Evolutionary conservation across 2,888 invertebrate genomes (phyloP), one percentile per base, ranked within the genome.

Genomic region (Pseudococcus jackbeardsleyi): DNA sequence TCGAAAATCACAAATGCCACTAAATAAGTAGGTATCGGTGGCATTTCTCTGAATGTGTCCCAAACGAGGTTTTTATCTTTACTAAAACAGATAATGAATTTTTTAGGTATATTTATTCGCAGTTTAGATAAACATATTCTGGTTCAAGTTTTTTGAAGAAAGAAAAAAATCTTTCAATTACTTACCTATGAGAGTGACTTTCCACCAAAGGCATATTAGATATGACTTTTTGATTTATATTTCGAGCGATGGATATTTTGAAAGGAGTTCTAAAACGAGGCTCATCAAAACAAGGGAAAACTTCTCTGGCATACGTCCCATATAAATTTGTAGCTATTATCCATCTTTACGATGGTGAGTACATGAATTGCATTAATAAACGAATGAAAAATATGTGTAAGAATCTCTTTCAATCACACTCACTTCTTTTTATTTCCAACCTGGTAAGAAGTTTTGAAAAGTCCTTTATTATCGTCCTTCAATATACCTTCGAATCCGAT

Each of bases 201-300:
- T 26, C 17, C 17, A 17, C 26, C 5, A 68, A 19, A 22, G 88
- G 89, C 89, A 89, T 90, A 86, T 90, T 90, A 48, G 90, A 90
- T 17, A 90, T 85, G 2, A 90, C 89, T 8, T 82, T 89, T 68
- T 89, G 88, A 26, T 59, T 68, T 4, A 72, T 22, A 26, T 85
- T 86, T 90, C 94, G 93, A 8, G 93, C 93, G 86, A 97, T 93
- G 86, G 93, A 94, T 39, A 97, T 93, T 9, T 93, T 93, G 90
- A 96, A 97, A 50, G 92, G 94, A 0, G 97, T 95, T 91, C 97
- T 96, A 91, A 95, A 95, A 19, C 93, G 93, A 1, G 97, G 97
- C 90, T 97, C 96, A 90, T 97, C 97, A 90, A 96, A 96, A 91
- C 97, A 97, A 9, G 97, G 97, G 91, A 97, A 97, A 0, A 96